Evolutionary conservation across 1,140 invertebrate species (phyloP).

Genomic region (Nebria ingens): DNA sequence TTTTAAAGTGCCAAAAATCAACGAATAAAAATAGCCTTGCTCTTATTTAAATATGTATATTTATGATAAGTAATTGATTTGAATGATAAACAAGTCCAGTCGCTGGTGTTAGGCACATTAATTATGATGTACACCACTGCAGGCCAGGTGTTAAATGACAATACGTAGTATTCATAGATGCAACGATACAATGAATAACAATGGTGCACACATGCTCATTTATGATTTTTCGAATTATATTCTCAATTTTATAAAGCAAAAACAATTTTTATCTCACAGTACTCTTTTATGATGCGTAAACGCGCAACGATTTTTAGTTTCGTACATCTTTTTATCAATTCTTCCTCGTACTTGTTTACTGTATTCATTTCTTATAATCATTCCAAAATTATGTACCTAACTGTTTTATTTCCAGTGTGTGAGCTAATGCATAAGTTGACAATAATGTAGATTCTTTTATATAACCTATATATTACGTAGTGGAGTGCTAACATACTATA

Average conservation of each 20-base stretch:
- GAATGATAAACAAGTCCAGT: background rate
- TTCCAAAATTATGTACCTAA: constrained; percentile 35
- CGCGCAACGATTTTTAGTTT: background rate
- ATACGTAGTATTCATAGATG: constrained; percentile 33
- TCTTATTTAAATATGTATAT: constrained; percentile 13
- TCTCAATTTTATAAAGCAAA: constrained; percentile 21
- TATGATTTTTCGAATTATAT: constrained; percentile 27
- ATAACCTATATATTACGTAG: constrained; percentile 23
- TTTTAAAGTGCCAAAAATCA: constrained; percentile 25
- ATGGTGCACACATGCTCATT: constrained; percentile 34
- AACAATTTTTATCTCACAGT: background rate
- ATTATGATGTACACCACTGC: constrained; percentile 19
- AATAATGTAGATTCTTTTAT: constrained; percentile 36
- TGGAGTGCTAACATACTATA: background rate
- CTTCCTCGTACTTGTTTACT: background rate
- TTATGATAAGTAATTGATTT: constrained; percentile 11
- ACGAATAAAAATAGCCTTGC: constrained; percentile 15
- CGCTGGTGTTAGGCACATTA: background rate
- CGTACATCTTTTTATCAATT: background rate
- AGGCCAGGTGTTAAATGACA: constrained; percentile 32
- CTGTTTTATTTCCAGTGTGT: constrained; percentile 30
- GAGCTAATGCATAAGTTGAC: constrained; percentile 31
- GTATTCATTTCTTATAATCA: constrained; percentile 21
- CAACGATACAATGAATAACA: constrained; percentile 34
- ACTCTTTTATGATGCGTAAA: background rate